A percentile compares a stretch with the other conserved stretches of the same genome.
These are phyloP conservation scores for Acholoe squamosa DNA, from an alignment of 2,888 invertebrate species.

Conservation along the genomic window DNA sequence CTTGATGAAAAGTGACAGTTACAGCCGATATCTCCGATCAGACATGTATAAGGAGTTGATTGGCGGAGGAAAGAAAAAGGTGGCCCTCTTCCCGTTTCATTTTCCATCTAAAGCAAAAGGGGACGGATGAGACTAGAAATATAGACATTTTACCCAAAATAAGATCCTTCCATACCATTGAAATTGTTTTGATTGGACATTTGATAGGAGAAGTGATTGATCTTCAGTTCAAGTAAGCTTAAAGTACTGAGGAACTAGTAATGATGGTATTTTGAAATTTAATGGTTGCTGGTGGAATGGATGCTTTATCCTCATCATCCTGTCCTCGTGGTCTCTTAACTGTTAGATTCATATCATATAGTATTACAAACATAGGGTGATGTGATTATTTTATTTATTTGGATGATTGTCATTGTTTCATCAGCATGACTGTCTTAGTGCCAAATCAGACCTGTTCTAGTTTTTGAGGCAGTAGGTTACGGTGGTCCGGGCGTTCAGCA, in stretches of 20 bases:
- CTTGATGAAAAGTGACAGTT: constrained; percentile 99
- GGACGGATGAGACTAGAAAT: constrained; percentile 53
- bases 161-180: constrained; percentile 11
- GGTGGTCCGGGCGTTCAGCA: constrained; percentile 32
- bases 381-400: constrained; percentile 34
- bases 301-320: constrained; percentile 46
- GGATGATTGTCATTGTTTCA: constrained; percentile 41
- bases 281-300: constrained; percentile 17
- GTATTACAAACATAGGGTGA: constrained; percentile 18
- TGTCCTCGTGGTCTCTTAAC: constrained; percentile 6
- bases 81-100: constrained; percentile 80
- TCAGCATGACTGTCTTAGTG: constrained; percentile 52
- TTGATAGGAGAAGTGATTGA: constrained; percentile 22
- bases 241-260: constrained; percentile 6
- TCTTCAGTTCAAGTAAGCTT: neutral
- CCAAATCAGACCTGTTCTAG: constrained; percentile 42
- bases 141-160: neutral
- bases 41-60: constrained; percentile 99
- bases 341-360: constrained; percentile 35
- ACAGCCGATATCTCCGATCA: constrained; percentile 97
- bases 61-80: constrained; percentile 98
- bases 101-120: constrained; percentile 61
- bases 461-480: constrained; percentile 43
- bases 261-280: constrained; percentile 30
- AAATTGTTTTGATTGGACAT: constrained; percentile 33